Evolutionary conservation across 2,888 invertebrate genomes (phyloP), one percentile per base, ranked within the genome.

Genomic region (Lasioglossum zephyrum): DNA sequence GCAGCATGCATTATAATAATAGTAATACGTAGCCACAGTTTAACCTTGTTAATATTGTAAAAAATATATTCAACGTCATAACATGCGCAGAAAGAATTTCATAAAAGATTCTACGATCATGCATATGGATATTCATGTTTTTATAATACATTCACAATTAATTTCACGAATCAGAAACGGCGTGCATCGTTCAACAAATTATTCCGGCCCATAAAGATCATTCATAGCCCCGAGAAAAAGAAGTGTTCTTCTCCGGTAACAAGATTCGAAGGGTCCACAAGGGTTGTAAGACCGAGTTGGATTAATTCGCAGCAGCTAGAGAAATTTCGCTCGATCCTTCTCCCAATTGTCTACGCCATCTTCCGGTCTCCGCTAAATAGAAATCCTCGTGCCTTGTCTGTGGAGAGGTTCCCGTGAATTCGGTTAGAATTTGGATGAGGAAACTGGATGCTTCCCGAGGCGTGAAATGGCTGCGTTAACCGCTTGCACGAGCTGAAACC

Each of bases 401-500:
- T 84, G 77, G 80, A 88, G 84, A 85, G 87, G 85, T 89, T 91
- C 87, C 79, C 92, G 90, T 90, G 92, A 90, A 94, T 93, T 93
- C 92, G 93, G 92, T 92, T 93, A 93, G 93, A 94, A 94, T 94
- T 94, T 90, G 93, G 93, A 94, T 94, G 94, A 94, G 92, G 92
- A 92, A 92, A 90, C 92, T 92, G 92, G 88, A 93, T 94, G 94
- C 92, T 93, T 92, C 92, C 92, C 94, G 93, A 93, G 94, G 95
- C 95, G 95, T 95, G 94, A 95, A 95, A 95, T 95, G 94, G 95
- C 92, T 93, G 95, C 94, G 95, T 95, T 95, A 95, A 95, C 95
- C 94, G 93, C 93, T 92, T 93, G 93, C 93, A 92, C 93, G 93
- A 92, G 89, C 90, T 89, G 87, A 89, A 88, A 88, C 88, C 87